Percentiles rank a stretch among this genome's conserved stretches.
phyloP scores from a whole-genome alignment of 2,797 vertebrate genomes.

The Hypotaenidia philippensis region DNA sequence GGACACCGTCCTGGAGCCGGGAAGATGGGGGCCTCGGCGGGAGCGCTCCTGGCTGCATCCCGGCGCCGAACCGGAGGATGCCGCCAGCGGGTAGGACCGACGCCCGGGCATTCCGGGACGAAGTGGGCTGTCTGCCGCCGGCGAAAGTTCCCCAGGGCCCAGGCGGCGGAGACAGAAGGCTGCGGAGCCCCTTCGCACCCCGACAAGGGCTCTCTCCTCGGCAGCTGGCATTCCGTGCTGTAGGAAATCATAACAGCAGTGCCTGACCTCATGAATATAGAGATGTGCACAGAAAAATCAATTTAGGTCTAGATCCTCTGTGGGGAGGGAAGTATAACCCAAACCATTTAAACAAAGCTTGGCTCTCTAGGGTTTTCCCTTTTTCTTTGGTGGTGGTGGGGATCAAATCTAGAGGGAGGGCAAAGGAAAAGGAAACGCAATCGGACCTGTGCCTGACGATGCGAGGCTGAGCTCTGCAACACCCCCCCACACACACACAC shows the following conservation, averaged over 20 bases:
- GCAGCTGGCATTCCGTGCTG: not conserved
- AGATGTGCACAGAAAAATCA: constrained; percentile 53
- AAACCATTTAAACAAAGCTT: constrained; percentile 46
- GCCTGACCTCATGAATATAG: constrained; percentile 45
- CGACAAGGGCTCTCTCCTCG: not conserved
- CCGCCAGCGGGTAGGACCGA: not conserved
- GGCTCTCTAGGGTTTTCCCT: constrained; percentile 53
- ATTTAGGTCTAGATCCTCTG: constrained; percentile 48
- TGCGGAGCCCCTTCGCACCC: not conserved
- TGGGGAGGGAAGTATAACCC: constrained; percentile 32
- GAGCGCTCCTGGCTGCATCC: not conserved
- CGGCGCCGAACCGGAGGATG: not conserved
- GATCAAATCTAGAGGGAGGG: constrained; percentile 7
- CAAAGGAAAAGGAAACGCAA: not conserved
- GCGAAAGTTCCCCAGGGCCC: not conserved
- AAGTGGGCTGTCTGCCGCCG: rapidly evolving
- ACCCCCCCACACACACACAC: too few relatives aligned
- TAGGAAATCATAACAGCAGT: not conserved
- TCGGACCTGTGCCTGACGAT: not conserved
- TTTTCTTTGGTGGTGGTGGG: not conserved
- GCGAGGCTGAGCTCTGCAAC: not conserved
- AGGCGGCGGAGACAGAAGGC: rapidly evolving
- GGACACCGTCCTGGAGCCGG: not conserved
- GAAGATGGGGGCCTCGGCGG: not conserved
- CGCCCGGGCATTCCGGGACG: too few relatives aligned